These are phyloP conservation scores for Sphaeridia pumilis DNA, from an alignment of 2,888 invertebrate species.

Conservation along the genomic window DNA sequence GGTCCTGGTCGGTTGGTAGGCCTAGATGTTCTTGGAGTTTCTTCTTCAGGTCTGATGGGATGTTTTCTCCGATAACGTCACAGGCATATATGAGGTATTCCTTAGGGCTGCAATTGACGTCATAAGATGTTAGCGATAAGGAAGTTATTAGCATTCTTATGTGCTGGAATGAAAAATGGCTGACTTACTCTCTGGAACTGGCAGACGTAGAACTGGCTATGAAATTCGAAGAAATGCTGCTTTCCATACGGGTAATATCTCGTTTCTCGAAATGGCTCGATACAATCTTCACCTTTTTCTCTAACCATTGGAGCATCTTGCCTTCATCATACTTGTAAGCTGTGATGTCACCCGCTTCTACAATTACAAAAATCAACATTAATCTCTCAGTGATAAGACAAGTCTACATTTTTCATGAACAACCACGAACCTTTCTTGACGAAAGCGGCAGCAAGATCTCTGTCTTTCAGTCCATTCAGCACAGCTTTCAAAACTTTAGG, in stretches of 20 bases:
- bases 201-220: constrained; percentile 47
- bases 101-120: constrained; percentile 16
- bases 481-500: constrained; percentile 15
- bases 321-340: constrained; percentile 75
- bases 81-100: constrained; percentile 58
- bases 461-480: constrained; percentile 31
- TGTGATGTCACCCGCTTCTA: constrained; percentile 54
- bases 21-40: constrained; percentile 54
- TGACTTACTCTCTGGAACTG: constrained; percentile 13
- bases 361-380: not conserved
- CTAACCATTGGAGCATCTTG: constrained; percentile 61
- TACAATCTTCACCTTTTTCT: constrained; percentile 56
- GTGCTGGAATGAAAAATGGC: too few species aligned
- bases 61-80: constrained; percentile 67
- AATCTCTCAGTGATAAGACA: not conserved
- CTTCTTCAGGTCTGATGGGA: constrained; percentile 55
- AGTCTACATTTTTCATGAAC: not conserved
- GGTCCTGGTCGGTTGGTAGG: constrained; percentile 47
- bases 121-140: not conserved
- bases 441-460: constrained; percentile 51
- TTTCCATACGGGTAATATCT: constrained; percentile 55
- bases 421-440: constrained; percentile 51
- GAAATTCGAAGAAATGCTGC: constrained; percentile 64
- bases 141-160: too few species aligned
- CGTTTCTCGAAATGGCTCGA: constrained; percentile 53